A percentile compares a stretch with the other conserved stretches of the same genome.
phyloP scores from a whole-genome alignment of 2,113 vertebrate species.

The Datnioides undecimradiatus region DNA sequence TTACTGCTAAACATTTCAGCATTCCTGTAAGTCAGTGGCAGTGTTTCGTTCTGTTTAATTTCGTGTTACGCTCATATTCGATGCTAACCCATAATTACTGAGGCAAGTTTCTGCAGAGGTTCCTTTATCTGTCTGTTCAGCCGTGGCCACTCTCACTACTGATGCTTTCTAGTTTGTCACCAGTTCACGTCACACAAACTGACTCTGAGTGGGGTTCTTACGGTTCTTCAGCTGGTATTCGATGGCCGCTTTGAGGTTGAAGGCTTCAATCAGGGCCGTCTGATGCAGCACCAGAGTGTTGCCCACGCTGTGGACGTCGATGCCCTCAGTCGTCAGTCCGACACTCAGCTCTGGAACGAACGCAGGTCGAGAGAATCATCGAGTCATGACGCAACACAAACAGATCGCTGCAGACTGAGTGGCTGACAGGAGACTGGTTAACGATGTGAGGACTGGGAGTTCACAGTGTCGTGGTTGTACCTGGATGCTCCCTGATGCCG shows the following conservation, averaged over 20 bases:
- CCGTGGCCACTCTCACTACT: too few relatives aligned
- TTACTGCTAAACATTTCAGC: too few relatives aligned
- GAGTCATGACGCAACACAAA: background rate
- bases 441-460: background rate
- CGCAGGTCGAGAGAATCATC: background rate
- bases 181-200: too few relatives aligned
- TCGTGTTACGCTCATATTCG: too few relatives aligned
- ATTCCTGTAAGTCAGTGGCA: too few relatives aligned
- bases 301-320: conserved; percentile 94
- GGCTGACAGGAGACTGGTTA: background rate
- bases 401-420: background rate
- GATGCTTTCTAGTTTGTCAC: too few relatives aligned
- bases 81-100: too few relatives aligned
- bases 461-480: conserved; percentile 51
- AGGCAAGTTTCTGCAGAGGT: too few relatives aligned
- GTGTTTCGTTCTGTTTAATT: too few relatives aligned
- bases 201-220: conserved; percentile 54
- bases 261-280: conserved; percentile 94
- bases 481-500: conserved; percentile 93
- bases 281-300: conserved; percentile 94
- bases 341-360: conserved; percentile 87
- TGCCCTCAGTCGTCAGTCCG: conserved; percentile 93
- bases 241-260: conserved; percentile 96
- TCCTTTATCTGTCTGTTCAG: too few relatives aligned
- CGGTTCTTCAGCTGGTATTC: conserved; percentile 93